Evolutionary conservation across 2,113 vertebrate species (phyloP).

Genomic region (Panurus biarmicus): DNA sequence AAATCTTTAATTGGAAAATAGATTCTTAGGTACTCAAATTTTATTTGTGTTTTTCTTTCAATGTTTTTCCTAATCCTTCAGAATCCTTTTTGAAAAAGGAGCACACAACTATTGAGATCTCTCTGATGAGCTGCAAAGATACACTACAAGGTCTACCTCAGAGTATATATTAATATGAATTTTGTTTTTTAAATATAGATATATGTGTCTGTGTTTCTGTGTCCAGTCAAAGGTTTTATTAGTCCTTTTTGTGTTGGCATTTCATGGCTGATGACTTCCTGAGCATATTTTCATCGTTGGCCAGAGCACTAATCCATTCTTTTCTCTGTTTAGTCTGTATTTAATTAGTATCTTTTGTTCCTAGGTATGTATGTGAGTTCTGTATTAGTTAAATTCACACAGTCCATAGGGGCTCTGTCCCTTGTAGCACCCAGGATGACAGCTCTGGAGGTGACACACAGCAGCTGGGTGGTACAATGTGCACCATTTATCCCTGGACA

Average conservation of each 20-base stretch:
- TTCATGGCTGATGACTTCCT: not conserved
- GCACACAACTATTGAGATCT: not conserved
- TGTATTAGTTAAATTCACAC: not conserved
- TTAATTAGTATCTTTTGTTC: not conserved
- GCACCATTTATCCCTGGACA: accelerated
- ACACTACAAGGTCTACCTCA: not conserved
- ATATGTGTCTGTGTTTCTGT: not conserved
- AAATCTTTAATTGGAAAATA: not conserved
- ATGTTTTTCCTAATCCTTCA: not conserved
- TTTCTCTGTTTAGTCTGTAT: not conserved
- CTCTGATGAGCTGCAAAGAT: not conserved
- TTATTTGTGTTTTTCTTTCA: not conserved
- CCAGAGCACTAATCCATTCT: not conserved
- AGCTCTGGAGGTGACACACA: not conserved
- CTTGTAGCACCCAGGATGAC: not conserved
- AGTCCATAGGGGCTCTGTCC: not conserved
- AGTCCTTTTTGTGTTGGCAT: not conserved
- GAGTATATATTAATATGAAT: not conserved
- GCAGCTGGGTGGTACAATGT: not conserved
- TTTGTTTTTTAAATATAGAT: too few species aligned
- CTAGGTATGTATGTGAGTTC: not conserved
- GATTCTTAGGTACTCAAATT: not conserved
- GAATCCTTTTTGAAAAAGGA: not conserved
- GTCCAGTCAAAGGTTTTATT: not conserved
- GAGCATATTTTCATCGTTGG: not conserved